Base-by-base conservation (phyloP, 64 coral and sea anemone genomes). In the Stichodactyla mertensii region DNA sequence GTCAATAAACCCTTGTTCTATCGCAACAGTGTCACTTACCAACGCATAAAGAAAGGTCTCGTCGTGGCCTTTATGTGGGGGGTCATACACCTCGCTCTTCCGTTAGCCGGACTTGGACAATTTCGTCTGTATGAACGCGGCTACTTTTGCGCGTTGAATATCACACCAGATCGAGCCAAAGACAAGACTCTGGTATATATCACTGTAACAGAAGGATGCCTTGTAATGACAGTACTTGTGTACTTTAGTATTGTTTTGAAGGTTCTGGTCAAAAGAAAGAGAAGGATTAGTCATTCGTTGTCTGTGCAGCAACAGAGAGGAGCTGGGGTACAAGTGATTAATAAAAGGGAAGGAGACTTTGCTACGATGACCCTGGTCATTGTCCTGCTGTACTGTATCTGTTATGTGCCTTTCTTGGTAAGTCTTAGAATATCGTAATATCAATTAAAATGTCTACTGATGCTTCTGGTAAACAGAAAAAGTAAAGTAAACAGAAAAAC, bases 321-420 rank as follows among this genome's bases (percentile, higher is more conserved):
- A 1, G 62, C 67, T 45, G 79, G 86, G 7, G 82, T 95, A 10
- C 19, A 70, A 23, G 86, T 55, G 6, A 61, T 82, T 8, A 92
- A 87, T 61, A 86, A 57, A 10, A 83, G 92, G 16, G 90, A 92
- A 45, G 93, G 78, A 36, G 90, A 78, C 4, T 95, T 95, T 61
- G 93, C 90, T 54, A 83, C 67, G 22, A 60, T 95, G 66, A 89
- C 88, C 19, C 83, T 92, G 20, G 87, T 86, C 7, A 95, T 95
- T 80, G 93, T 95, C 12, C 24, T 89, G 54, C 22, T 95, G 11
- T 95, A 89, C 66, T 95, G 90, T 27, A 28, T 84, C 27, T 95
- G 93, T 55, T 92, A 84, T 24, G 90, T 86, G 4, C 93, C 93
- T 22, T 95, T 89, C 88, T 78, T 95, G 86, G 90, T 95, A 51